Evolutionary conservation across 2,113 vertebrate species (phyloP).

Genomic region (Gobio gobio): DNA sequence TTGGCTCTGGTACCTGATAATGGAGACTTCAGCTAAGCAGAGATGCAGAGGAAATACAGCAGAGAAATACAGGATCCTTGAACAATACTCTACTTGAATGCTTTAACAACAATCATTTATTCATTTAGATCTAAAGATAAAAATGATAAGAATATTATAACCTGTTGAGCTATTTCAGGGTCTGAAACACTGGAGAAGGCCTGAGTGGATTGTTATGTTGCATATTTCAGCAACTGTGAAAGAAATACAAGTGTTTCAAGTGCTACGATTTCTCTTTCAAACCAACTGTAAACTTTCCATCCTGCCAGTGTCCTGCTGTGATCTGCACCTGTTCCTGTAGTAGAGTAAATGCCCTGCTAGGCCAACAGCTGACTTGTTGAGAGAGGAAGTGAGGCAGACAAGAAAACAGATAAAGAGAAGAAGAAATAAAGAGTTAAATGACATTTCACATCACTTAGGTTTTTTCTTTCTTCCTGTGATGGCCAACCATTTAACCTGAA

Average conservation of each 20-base stretch:
- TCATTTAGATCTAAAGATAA: neutral
- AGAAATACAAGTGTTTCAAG: constrained; percentile 10
- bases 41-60: constrained; percentile 30
- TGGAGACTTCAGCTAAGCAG: constrained; percentile 36
- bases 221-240: constrained; percentile 8
- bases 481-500: neutral
- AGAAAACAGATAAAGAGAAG: neutral
- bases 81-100: neutral
- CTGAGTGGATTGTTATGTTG: constrained; percentile 3
- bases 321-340: constrained; percentile 30
- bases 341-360: neutral
- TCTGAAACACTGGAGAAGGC: neutral
- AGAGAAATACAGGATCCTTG: neutral
- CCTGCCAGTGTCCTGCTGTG: constrained; percentile 25
- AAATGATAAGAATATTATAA: neutral
- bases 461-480: neutral
- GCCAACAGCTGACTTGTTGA: constrained; percentile 35
- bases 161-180: neutral
- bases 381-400: constrained; percentile 4
- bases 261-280: constrained; percentile 14
- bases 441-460: neutral
- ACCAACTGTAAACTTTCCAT: constrained; percentile 25
- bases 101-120: neutral
- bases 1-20: constrained; percentile 50
- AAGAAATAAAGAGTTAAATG: neutral